phyloP scores from a whole-genome alignment of 2,113 vertebrate species.

The Anthoscopus minutus region DNA sequence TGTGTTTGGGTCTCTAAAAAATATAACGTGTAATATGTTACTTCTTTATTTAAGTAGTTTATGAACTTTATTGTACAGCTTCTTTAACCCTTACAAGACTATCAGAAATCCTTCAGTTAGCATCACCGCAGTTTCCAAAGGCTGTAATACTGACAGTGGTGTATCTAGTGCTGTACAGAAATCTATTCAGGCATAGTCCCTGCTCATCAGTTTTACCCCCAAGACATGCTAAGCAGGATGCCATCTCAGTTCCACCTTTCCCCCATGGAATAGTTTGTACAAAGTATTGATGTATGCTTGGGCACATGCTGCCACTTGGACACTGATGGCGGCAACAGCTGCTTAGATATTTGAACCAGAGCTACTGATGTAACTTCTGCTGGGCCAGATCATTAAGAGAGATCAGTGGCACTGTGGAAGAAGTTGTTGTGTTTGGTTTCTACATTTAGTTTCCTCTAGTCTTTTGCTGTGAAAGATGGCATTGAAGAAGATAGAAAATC shows the following conservation, averaged over 20 bases:
- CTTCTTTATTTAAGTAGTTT: neutral
- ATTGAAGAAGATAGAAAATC: neutral
- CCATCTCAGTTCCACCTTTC: neutral
- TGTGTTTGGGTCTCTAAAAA: neutral
- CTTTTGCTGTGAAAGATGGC: neutral
- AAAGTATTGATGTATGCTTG: neutral
- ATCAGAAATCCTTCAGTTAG: neutral
- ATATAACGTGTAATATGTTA: neutral
- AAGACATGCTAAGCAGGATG: neutral
- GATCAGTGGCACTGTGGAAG: neutral
- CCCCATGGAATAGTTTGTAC: neutral
- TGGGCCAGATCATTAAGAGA: neutral
- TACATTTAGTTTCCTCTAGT: rapidly evolving
- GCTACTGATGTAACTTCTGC: neutral
- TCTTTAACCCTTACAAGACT: neutral
- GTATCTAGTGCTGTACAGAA: neutral
- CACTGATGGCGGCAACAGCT: neutral
- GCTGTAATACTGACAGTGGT: rapidly evolving
- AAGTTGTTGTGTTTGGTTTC: neutral
- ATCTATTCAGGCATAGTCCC: neutral
- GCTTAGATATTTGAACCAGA: neutral
- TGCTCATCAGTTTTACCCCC: neutral
- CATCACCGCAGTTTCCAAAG: neutral
- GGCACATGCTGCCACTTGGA: neutral
- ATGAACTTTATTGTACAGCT: neutral